These are phyloP conservation scores for Laticauda colubrina DNA, from an alignment of 2,113 vertebrate species.

Conservation along the genomic window DNA sequence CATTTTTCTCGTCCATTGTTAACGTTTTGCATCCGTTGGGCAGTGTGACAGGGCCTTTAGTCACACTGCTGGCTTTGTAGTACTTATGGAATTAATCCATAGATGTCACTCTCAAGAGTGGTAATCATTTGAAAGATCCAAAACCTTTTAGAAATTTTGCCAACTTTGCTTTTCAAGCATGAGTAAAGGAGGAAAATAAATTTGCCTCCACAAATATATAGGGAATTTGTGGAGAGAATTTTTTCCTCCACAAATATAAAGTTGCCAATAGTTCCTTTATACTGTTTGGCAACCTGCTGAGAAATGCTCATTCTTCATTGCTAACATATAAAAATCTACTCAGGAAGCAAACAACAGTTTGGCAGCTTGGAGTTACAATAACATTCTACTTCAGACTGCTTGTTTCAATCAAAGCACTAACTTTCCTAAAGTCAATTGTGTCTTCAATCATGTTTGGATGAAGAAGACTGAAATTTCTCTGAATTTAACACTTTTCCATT, in stretches of 20 bases:
- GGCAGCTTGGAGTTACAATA: conserved; percentile 32
- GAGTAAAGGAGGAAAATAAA: conserved; percentile 7
- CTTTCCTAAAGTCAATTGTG: conserved; percentile 26
- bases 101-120: not conserved
- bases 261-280: not conserved
- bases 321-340: conserved; percentile 23
- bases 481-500: conserved; percentile 27
- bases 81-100: not conserved
- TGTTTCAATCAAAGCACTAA: conserved; percentile 33
- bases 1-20: too few species aligned
- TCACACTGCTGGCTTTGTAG: not conserved
- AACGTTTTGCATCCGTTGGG: too few species aligned
- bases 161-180: conserved; percentile 22
- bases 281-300: conserved; percentile 8
- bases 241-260: not conserved
- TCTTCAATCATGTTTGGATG: conserved; percentile 26
- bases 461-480: conserved; percentile 20
- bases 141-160: conserved; percentile 7
- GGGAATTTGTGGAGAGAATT: too few species aligned
- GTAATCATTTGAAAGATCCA: not conserved
- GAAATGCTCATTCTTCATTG: conserved; percentile 35
- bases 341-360: conserved; percentile 22
- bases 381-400: conserved; percentile 21
- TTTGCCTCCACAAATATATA: too few species aligned
- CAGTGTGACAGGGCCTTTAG: too few species aligned